Evolutionary conservation across 2,888 invertebrate species (phyloP).

Genomic region (Drosophila pseudotakahashii): DNA sequence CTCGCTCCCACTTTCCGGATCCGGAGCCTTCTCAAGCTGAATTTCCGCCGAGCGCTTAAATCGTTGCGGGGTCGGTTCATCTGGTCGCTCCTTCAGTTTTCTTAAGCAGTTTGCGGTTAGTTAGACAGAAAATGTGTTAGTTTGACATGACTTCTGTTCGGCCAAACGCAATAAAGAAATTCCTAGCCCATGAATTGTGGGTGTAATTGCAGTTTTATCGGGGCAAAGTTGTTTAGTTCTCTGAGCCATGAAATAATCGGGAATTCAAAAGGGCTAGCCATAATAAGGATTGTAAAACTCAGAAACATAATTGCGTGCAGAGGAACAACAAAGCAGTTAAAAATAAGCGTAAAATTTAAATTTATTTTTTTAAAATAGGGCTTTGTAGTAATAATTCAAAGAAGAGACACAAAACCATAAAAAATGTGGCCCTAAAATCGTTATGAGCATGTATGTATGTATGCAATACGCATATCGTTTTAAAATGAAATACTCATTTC

Average conservation of each 20-base stretch:
- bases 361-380: too few relatives aligned
- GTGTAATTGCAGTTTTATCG: slow-evolving; percentile 47
- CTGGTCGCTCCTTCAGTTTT: slow-evolving; percentile 11
- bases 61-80: slow-evolving; percentile 22
- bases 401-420: too few relatives aligned
- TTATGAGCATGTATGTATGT: too few relatives aligned
- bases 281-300: neutral
- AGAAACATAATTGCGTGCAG: too few relatives aligned
- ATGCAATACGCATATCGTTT: too few relatives aligned
- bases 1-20: neutral
- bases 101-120: slow-evolving; percentile 74
- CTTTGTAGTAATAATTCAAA: too few relatives aligned
- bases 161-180: slow-evolving; percentile 45
- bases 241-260: slow-evolving; percentile 6
- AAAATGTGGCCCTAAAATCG: too few relatives aligned
- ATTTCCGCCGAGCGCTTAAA: slow-evolving; percentile 47
- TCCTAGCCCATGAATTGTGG: slow-evolving; percentile 44
- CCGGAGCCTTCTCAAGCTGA: slow-evolving; percentile 9
- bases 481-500: too few relatives aligned
- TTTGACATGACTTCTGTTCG: slow-evolving; percentile 33
- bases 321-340: too few relatives aligned
- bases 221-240: slow-evolving; percentile 1
- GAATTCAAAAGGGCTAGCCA: neutral
- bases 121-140: slow-evolving; percentile 63
- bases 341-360: too few relatives aligned